Evolutionary conservation across 2,888 invertebrate species (phyloP), one percentile per base, ranked within the genome.

Genomic region (Atrina japonica): DNA sequence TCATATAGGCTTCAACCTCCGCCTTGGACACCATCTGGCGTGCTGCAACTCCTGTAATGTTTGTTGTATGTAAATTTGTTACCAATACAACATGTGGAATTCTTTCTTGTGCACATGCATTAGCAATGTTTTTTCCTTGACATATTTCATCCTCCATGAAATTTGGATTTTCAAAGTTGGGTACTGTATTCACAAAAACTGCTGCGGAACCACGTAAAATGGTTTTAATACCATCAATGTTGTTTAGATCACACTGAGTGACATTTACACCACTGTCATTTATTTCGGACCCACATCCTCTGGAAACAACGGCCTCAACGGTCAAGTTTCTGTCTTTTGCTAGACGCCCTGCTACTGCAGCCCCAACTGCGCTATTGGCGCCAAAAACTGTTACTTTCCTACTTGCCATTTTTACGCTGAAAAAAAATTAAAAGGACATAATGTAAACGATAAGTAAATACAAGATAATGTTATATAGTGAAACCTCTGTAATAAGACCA

Each of bases 21-120:
- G 88, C 86, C 77, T 89, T 89, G 21, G 88, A 85, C 60, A 87
- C 88, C 68, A 88, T 78, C 72, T 88, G 86, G 2, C 85, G 77
- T 5, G 83, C 87, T 66, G 82, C 75, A 11, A 86, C 76, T 1
- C 87, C 86, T 21, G 81, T 80, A n/a, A 85, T 78, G 29, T 77
- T 61, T 35, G 82, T 77, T 0, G 86, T 84, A 69, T 86, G 80
- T 25, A 87, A 76, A 66, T 88, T 85, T 18, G 88, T 88, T 74
- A 85, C 84, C 72, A 82, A 86, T 7, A 88, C 74, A 7, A 88
- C 84, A 61, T 88, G 88, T 1, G 72, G 63, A 30, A 88, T 78
- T 2, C 75, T 75, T 2, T 75, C 78, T 1, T 66, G 45, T 52
- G 64, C 70, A 69, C 87, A 87, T 29, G 85, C 87, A 43, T 88